Evolutionary conservation across 2,113 vertebrate genomes (phyloP).

Genomic region (Tragulus kanchil): DNA sequence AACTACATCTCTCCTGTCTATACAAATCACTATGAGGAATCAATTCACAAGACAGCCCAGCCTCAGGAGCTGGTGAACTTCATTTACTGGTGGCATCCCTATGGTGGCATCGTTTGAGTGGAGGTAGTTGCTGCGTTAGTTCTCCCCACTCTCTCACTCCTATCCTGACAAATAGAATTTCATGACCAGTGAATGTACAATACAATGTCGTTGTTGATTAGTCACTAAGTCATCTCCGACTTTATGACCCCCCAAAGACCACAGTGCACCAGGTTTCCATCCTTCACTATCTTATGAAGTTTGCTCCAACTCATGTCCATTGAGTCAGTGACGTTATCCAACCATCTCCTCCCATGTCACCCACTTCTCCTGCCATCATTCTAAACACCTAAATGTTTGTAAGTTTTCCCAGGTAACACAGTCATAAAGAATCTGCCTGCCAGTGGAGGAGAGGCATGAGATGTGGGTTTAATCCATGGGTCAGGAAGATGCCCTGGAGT

Average conservation of each 20-base stretch:
- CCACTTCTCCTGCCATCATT: neutral
- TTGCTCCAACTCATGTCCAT: neutral
- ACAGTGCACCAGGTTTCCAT: neutral
- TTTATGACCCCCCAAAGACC: neutral
- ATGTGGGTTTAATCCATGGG: neutral
- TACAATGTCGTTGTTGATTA: neutral
- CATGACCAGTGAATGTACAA: neutral
- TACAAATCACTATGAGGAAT: neutral
- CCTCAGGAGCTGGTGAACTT: neutral
- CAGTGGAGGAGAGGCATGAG: neutral
- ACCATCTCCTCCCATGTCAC: neutral
- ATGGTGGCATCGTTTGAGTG: neutral
- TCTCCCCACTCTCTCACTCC: neutral
- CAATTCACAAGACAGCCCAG: neutral
- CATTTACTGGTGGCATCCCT: neutral
- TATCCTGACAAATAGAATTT: neutral
- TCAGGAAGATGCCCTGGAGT: neutral
- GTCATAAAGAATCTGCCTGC: neutral
- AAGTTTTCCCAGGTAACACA: neutral
- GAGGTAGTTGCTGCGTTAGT: neutral
- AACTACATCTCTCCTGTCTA: neutral
- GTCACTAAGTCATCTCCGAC: rapidly evolving
- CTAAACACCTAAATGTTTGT: neutral
- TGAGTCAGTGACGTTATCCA: neutral
- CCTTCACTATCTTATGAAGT: neutral